Conservation (phyloP, 35 echinoderm and acorn worm species). For the Eucidaris tribuloides region DNA sequence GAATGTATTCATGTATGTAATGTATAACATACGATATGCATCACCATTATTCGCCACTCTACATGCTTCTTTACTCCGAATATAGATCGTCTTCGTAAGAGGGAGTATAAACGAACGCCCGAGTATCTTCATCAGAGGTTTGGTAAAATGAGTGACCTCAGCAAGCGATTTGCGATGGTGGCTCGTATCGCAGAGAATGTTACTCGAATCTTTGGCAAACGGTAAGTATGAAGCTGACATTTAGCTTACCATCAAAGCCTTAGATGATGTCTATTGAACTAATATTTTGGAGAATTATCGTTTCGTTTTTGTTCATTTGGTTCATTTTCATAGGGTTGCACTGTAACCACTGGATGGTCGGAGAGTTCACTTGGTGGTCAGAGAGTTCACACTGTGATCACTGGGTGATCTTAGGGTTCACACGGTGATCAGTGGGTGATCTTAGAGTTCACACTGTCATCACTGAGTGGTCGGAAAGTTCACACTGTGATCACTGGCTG, state of each 20-base stretch:
- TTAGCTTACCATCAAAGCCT: background rate
- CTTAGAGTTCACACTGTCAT: too few relatives aligned
- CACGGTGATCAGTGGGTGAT: background rate
- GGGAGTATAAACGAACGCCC: too few relatives aligned
- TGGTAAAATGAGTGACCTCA: background rate
- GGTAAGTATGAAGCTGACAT: background rate
- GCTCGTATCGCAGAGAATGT: conserved; percentile 38
- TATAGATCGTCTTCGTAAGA: too few relatives aligned
- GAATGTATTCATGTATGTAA: too few relatives aligned
- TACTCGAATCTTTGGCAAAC: conserved; percentile 6
- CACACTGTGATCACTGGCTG: background rate
- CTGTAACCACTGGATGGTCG: too few relatives aligned
- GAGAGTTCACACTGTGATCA: too few relatives aligned
- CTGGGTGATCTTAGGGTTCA: background rate
- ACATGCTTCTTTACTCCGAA: too few relatives aligned
- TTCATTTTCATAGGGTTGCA: too few relatives aligned
- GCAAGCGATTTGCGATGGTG: conserved; percentile 21
- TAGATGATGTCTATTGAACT: background rate
- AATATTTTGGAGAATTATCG: background rate
- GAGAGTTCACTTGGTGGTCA: background rate
- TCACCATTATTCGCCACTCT: too few relatives aligned
- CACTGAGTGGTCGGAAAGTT: too few relatives aligned
- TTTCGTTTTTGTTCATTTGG: background rate
- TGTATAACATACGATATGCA: too few relatives aligned
- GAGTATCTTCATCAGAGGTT: conserved; percentile 28